These are phyloP conservation scores for Boleophthalmus pectinirostris DNA, from an alignment of 2,113 vertebrate genomes.

Conservation along the genomic window DNA sequence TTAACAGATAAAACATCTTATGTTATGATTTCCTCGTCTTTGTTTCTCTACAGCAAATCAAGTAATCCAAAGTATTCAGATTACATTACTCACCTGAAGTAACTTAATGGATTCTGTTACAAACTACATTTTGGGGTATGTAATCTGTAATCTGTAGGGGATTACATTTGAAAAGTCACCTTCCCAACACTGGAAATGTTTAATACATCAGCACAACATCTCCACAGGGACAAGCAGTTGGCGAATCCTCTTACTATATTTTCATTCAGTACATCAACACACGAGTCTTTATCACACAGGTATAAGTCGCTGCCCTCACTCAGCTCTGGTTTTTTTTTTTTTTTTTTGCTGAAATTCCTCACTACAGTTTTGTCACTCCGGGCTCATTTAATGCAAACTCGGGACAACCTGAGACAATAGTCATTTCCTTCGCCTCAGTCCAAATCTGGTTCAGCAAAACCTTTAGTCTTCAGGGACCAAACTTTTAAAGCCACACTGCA, in stretches of 20 bases:
- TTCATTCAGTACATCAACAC: neutral
- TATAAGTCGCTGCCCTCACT: neutral
- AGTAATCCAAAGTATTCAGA: too few species aligned
- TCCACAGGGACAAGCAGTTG: too few species aligned
- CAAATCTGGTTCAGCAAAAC: slow-evolving; percentile 2
- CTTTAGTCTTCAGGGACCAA: neutral
- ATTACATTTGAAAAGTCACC: too few species aligned
- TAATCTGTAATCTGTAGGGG: too few species aligned
- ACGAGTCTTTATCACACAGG: neutral
- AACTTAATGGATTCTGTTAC: too few species aligned
- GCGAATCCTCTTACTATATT: neutral
- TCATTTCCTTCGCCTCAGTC: neutral
- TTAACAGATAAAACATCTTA: too few species aligned
- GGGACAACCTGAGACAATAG: neutral
- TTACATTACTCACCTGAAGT: too few species aligned
- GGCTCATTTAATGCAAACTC: slow-evolving; percentile 1
- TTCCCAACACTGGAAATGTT: too few species aligned
- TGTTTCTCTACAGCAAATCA: too few species aligned
- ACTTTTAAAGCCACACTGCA: neutral
- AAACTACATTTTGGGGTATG: too few species aligned
- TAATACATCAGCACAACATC: too few species aligned
- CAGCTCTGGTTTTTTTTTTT: neutral
- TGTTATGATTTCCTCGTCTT: too few species aligned
- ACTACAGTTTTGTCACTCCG: neutral
- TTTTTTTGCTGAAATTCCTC: neutral